Base-by-base conservation (phyloP, 53 echinoderm and acorn worm species). In the Stichopus horrens region DNA sequence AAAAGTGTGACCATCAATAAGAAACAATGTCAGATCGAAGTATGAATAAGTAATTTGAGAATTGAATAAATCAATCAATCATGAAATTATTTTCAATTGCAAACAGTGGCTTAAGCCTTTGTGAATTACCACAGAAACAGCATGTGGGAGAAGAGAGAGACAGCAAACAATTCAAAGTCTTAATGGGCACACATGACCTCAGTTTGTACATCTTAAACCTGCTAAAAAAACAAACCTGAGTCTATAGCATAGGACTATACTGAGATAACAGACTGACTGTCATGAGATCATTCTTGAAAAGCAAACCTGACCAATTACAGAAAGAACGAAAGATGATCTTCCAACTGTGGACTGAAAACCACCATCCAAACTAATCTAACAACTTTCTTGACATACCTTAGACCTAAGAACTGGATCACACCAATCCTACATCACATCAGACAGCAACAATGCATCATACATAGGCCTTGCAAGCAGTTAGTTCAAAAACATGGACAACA, bases 121-220 rank as follows among this genome's bases (percentile, higher is more conserved):
- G 37, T 37, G 37, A 37, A 37, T 2, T 1, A 37, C 37, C 37
- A 37, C 37, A 37, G 37, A 37, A 37, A 37, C 2, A 37, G 2
- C 37, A 37, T 37, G 37, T 37, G 5, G 21, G 75, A 85, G 76
- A 77, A 58, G 20, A 55, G 57, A 63, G 79, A 21, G 9, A 75
- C 57, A 10, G 52, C 21, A 52, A 7, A 16, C 54, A 63, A 51
- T 71, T 58, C 5, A 23, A 89, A 23, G 88, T 75, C 19, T 75
- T 54, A 53, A 77, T 88, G 57, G 89, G 78, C 22, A 79, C 59
- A 19, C 54, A 18, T 54, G 89, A 88, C 75, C 58, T 86, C 5
- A 86, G 86, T 6, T 22, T 86, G 6, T 90, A 75, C 76, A 73
- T 83, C 8, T 57, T 90, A 11, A 71, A 68, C 51, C 21, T 8